Evolutionary conservation across 1,140 invertebrate genomes (phyloP).

Genomic region (Eurosta solidaginis): DNA sequence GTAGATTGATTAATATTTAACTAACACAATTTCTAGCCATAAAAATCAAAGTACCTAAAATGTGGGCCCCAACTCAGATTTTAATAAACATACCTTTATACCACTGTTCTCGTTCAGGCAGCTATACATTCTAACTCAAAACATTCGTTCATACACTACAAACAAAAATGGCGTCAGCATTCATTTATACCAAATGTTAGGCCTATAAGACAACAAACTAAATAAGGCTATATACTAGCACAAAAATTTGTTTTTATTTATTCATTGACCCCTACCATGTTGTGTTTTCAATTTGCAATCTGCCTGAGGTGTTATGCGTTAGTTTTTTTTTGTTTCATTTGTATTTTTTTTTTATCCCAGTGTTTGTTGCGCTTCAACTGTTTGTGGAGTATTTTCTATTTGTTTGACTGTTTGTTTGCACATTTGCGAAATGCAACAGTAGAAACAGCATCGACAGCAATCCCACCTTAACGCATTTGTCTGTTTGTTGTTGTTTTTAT

Average conservation of each 20-base stretch:
- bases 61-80: no score
- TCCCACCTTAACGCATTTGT: constrained; percentile 20
- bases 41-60: no score
- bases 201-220: constrained; percentile 9
- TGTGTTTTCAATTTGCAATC: constrained; percentile 12
- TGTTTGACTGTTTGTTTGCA: constrained; percentile 4
- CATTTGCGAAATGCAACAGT: background rate
- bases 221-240: background rate
- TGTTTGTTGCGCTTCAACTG: background rate
- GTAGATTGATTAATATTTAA: no score
- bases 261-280: background rate
- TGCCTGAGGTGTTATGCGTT: constrained; percentile 18
- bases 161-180: background rate
- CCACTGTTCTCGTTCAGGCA: no score
- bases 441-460: no score
- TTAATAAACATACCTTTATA: no score
- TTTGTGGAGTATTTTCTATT: constrained; percentile 8
- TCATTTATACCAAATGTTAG: background rate
- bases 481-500: background rate
- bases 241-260: background rate
- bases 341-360: background rate
- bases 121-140: background rate
- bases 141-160: background rate
- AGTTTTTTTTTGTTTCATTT: background rate
- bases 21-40: no score